phyloP scores from a whole-genome alignment of 2,113 vertebrate genomes.

The Leptobrachium leishanense region DNA sequence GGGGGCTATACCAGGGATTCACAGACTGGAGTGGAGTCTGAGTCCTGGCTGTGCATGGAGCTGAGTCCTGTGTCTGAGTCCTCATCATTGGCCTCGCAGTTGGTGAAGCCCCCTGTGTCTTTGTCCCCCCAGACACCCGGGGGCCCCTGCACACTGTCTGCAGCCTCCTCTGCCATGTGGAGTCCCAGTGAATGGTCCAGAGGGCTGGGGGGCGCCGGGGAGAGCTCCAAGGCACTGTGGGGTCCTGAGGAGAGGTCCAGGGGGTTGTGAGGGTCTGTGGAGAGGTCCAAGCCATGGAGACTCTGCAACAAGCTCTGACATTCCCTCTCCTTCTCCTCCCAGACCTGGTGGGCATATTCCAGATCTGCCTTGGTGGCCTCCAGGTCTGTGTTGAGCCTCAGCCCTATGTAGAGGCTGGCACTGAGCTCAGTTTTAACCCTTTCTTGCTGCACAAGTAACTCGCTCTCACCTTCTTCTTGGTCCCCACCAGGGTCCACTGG shows the following conservation, averaged over 20 bases:
- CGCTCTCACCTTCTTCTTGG: constrained; percentile 58
- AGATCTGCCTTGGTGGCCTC: constrained; percentile 79
- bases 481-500: constrained; percentile 50
- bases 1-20: constrained; percentile 83
- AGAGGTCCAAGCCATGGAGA: constrained; percentile 70
- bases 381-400: constrained; percentile 86
- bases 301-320: constrained; percentile 78
- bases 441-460: constrained; percentile 76
- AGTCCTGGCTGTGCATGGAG: constrained; percentile 96
- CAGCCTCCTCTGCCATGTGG: background rate
- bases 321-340: constrained; percentile 76
- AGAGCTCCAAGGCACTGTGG: constrained; percentile 23
- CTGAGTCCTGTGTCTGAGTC: constrained; percentile 95
- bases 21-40: constrained; percentile 80
- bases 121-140: constrained; percentile 75
- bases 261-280: constrained; percentile 41
- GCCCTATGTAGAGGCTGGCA: constrained; percentile 87
- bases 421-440: constrained; percentile 85
- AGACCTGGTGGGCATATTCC: constrained; percentile 74
- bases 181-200: constrained; percentile 19
- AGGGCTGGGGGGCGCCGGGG: background rate
- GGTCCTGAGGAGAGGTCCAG: constrained; percentile 13
- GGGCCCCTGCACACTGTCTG: background rate
- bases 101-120: constrained; percentile 70
- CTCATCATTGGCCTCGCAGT: constrained; percentile 76